Percentiles rank a stretch among this genome's conserved stretches.
Conservation (phyloP, 2,888 invertebrate species). For the Sturmia bella region DNA sequence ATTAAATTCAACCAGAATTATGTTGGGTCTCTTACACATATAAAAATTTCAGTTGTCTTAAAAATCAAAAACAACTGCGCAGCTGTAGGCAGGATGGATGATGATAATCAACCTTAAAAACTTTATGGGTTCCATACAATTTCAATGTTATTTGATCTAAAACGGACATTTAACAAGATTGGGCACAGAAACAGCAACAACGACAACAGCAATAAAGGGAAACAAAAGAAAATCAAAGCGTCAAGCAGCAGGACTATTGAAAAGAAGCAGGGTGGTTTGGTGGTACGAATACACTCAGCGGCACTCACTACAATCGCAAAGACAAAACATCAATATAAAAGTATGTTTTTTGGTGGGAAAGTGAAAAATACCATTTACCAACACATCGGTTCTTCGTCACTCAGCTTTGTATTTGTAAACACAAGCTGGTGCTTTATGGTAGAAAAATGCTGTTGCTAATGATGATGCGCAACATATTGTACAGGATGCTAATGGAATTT, state of each 20-base stretch:
- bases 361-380: conserved; percentile 31
- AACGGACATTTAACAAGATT: conserved; percentile 67
- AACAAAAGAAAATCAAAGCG: conserved; percentile 64
- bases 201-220: background rate
- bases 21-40: background rate
- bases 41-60: conserved; percentile 20
- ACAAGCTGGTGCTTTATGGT: conserved; percentile 65
- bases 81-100: conserved; percentile 58
- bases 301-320: conserved; percentile 17
- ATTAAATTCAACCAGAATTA: conserved; percentile 13
- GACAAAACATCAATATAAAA: conserved; percentile 20
- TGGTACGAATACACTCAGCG: conserved; percentile 34
- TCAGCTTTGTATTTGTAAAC: conserved; percentile 16
- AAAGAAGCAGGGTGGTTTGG: conserved; percentile 55
- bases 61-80: conserved; percentile 58
- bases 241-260: conserved; percentile 68
- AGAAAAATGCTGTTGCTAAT: conserved; percentile 69
- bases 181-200: conserved; percentile 33
- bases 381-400: background rate
- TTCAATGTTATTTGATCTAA: conserved; percentile 68
- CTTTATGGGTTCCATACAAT: conserved; percentile 46
- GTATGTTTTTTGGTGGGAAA: conserved; percentile 63
- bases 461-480: conserved; percentile 71
- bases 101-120: conserved; percentile 54
- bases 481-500: conserved; percentile 50